Conservation (phyloP, 2,797 vertebrate genomes). For the Crocodylus rhombifer region DNA sequence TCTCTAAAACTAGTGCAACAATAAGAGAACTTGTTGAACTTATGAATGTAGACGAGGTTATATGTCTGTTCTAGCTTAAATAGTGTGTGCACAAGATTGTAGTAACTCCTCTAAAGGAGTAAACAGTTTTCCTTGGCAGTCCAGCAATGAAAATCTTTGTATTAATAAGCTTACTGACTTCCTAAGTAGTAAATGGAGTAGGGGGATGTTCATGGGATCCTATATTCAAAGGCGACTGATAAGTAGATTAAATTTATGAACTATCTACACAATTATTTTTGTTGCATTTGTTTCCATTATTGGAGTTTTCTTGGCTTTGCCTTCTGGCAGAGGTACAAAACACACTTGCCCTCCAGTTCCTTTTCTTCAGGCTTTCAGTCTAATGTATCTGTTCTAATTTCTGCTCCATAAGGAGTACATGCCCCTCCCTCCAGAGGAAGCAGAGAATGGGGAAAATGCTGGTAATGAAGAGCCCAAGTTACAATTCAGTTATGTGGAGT, state of each 20-base stretch:
- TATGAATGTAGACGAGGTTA: not conserved
- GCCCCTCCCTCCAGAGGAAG: conserved; percentile 96
- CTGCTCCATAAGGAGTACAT: conserved; percentile 90
- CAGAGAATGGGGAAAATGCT: conserved; percentile 94
- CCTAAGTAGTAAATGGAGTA: not conserved
- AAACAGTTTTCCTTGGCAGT: not conserved
- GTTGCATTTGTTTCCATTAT: not conserved
- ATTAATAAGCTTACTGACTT: not conserved
- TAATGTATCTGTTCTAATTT: not conserved
- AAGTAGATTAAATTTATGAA: not conserved
- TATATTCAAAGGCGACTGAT: not conserved
- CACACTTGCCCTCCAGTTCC: too few species aligned
- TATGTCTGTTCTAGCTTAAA: not conserved
- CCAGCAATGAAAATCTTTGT: not conserved
- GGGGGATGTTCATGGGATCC: not conserved
- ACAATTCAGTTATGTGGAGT: conserved; percentile 98
- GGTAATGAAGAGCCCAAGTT: conserved; percentile 94
- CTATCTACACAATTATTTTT: not conserved
- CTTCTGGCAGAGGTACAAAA: not conserved
- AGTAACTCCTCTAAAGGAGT: not conserved
- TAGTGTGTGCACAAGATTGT: not conserved
- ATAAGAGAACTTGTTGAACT: not conserved
- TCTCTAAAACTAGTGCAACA: rapidly evolving
- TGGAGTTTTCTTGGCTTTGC: not conserved
- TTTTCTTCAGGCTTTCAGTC: not conserved